phyloP scores from a whole-genome alignment of 2,797 vertebrate genomes.

The Champsocephalus gunnari region DNA sequence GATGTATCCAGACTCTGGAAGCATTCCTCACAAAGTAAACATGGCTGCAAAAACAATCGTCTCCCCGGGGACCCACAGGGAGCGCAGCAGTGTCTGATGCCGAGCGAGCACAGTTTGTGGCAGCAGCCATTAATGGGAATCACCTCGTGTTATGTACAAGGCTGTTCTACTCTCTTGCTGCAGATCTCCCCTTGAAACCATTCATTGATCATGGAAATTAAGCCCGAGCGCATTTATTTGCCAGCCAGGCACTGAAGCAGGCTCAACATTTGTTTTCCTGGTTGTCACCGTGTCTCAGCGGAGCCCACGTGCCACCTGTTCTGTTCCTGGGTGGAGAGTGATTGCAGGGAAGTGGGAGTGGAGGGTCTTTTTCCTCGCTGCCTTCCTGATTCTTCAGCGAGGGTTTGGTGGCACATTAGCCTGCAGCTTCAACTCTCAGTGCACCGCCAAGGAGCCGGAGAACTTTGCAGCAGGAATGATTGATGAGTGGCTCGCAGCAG shows the following conservation, averaged over 20 bases:
- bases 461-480: slow-evolving; percentile 57
- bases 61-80: slow-evolving; percentile 48
- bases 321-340: slow-evolving; percentile 54
- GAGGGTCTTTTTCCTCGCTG: slow-evolving; percentile 22
- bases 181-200: slow-evolving; percentile 61
- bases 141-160: slow-evolving; percentile 45
- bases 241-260: slow-evolving; percentile 60
- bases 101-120: slow-evolving; percentile 48
- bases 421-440: slow-evolving; percentile 49
- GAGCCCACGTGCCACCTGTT: slow-evolving; percentile 77
- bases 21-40: slow-evolving; percentile 68
- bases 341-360: slow-evolving; percentile 49
- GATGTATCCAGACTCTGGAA: slow-evolving; percentile 60
- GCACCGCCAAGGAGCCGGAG: slow-evolving; percentile 44
- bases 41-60: slow-evolving; percentile 51
- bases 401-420: slow-evolving; percentile 58
- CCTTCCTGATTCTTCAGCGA: slow-evolving; percentile 42
- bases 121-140: slow-evolving; percentile 60
- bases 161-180: slow-evolving; percentile 42
- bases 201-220: slow-evolving; percentile 78
- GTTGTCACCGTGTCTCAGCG: slow-evolving; percentile 71
- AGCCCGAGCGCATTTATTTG: slow-evolving; percentile 66
- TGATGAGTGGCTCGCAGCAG: slow-evolving; percentile 56
- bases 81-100: slow-evolving; percentile 18
- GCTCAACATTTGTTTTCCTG: slow-evolving; percentile 79